phyloP scores from a whole-genome alignment of 2,113 vertebrate species.

The Mastomys natalensis region DNA sequence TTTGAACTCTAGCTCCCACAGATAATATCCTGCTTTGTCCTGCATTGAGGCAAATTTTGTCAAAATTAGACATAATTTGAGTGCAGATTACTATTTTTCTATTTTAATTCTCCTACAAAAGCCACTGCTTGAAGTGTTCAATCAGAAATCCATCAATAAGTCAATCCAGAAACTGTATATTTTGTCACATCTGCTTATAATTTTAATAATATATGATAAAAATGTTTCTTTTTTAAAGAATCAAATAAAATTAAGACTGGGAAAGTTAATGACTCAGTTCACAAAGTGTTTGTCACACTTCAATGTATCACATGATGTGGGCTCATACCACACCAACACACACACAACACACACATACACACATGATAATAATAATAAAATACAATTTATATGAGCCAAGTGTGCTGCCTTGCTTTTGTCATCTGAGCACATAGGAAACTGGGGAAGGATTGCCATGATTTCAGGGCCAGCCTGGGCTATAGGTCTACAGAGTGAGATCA shows the following conservation, averaged over 20 bases:
- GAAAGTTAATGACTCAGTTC: background rate
- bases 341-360: background rate
- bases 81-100: background rate
- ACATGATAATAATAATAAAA: background rate
- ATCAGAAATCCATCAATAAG: slow-evolving; percentile 18
- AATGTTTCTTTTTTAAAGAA: background rate
- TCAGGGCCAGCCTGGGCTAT: background rate
- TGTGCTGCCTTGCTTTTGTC: background rate
- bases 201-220: background rate
- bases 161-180: background rate
- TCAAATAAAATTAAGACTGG: background rate
- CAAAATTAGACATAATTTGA: background rate
- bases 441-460: background rate
- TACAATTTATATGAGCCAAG: no score
- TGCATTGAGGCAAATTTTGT: background rate
- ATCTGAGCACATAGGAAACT: no score
- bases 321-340: background rate
- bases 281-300: background rate
- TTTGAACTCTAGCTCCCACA: background rate
- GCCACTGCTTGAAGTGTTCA: background rate
- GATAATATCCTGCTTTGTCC: background rate
- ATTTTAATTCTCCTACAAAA: slow-evolving; percentile 47
- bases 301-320: background rate
- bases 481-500: background rate
- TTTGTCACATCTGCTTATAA: slow-evolving; percentile 33